phyloP scores from a whole-genome alignment of 2,797 vertebrate species.

The Phalanger gymnotis region DNA sequence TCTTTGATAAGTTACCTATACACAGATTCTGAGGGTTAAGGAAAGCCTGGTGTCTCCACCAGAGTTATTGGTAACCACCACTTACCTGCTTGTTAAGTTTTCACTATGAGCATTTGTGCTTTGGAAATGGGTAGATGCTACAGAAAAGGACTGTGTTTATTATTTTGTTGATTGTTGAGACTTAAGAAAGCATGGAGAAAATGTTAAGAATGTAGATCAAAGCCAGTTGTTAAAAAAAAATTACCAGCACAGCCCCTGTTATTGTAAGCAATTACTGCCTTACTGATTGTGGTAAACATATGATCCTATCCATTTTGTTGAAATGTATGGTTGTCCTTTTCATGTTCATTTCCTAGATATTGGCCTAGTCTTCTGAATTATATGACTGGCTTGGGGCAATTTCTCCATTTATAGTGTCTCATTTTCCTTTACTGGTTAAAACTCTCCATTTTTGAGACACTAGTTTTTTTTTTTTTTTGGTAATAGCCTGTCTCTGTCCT shows the following conservation, averaged over 20 bases:
- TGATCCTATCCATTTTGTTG: neutral
- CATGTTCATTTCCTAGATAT: neutral
- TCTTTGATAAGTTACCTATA: neutral
- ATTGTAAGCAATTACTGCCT: neutral
- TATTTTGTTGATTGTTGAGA: neutral
- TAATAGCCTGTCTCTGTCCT: neutral
- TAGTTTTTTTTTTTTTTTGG: neutral
- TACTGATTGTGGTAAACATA: neutral
- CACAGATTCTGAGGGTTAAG: neutral
- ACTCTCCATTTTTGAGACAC: neutral
- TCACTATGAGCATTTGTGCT: neutral
- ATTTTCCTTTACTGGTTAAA: neutral
- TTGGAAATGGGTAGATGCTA: neutral
- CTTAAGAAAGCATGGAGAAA: neutral
- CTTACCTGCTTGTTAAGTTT: neutral
- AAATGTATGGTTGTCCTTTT: neutral
- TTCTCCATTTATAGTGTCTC: neutral
- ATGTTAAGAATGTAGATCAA: neutral
- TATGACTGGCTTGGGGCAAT: neutral
- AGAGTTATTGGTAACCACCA: neutral
- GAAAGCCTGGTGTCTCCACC: neutral
- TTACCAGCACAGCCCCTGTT: neutral
- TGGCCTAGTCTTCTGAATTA: neutral
- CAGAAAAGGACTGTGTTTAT: neutral
- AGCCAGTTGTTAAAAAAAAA: neutral